These are phyloP conservation scores for Eristalis pertinax DNA, from an alignment of 2,888 invertebrate species.

Conservation along the genomic window DNA sequence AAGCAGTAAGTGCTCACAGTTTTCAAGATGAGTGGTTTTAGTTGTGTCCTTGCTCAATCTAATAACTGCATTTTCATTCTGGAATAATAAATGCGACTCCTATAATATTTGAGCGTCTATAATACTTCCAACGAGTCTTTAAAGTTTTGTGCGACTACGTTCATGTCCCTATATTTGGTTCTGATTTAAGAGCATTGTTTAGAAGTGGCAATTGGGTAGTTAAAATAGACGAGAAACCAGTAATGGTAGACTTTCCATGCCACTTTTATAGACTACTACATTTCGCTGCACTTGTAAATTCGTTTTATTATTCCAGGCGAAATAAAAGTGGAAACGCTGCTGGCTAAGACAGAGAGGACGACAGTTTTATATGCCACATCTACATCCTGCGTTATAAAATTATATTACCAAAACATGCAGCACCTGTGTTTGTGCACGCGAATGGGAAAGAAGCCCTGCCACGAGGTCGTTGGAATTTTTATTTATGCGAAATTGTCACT, in stretches of 20 bases:
- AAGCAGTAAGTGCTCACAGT: no score
- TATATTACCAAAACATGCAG: slow-evolving; percentile 57
- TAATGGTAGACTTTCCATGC: slow-evolving; percentile 7
- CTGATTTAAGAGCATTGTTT: slow-evolving; percentile 46
- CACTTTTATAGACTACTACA: slow-evolving; percentile 25
- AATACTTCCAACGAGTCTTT: background rate
- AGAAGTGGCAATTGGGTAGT: slow-evolving; percentile 44
- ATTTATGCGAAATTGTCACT: slow-evolving; percentile 70
- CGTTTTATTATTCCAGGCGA: slow-evolving; percentile 53
- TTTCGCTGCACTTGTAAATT: slow-evolving; percentile 67
- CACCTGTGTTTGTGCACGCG: slow-evolving; percentile 8
- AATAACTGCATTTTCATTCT: background rate
- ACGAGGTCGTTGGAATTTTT: slow-evolving; percentile 58
- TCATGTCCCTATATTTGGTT: background rate
- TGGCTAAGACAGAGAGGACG: background rate
- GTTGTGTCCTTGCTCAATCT: background rate
- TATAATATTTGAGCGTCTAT: no score
- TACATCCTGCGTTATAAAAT: slow-evolving; percentile 46
- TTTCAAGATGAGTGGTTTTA: background rate
- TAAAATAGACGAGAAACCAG: slow-evolving; percentile 20
- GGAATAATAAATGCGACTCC: background rate
- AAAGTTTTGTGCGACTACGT: no score
- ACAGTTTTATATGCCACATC: slow-evolving; percentile 28
- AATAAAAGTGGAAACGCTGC: slow-evolving; percentile 20
- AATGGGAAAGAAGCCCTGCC: slow-evolving; percentile 3